Base-by-base conservation (phyloP, 2,888 invertebrate genomes). In the Drosophila hawaiiensis region DNA sequence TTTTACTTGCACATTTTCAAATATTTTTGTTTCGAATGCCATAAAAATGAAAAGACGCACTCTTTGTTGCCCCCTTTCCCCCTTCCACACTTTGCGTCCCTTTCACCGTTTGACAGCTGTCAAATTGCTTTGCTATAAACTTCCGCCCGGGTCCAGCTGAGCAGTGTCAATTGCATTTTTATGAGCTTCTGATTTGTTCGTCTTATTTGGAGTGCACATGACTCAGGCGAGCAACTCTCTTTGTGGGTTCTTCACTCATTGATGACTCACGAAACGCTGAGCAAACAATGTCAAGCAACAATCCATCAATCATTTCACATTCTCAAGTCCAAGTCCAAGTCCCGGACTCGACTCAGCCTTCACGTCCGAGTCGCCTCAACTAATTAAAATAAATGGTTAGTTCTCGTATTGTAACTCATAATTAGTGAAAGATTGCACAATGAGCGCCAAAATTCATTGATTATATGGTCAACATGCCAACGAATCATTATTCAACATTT, bases 351-450 rank as follows among this genome's bases (percentile, higher is more conserved):
- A 16, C 35, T 22, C 3, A 12, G 33, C 22, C 22, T 16, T 10
- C 35, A 39, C 16, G 28, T 3, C 55, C 22, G 52, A 59, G 50
- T 59, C 59, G 50, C 70, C 55, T 39, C 61, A 55, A 39, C 25
- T 84, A 82, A 85, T 87, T 85, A 84, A 84, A 68, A 87, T 84
- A 76, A 89, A 89, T 87, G 82, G 60, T 74, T 69, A 66, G 56
- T 50, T 73, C 50, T 49, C 61, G 66, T 53, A 70, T 58, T 62
- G 50, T 55, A 53, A 54, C 52, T 53, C 10, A 47, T 61, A 58
- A 41, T 69, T 64, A 71, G 22, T 28, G n/a, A n/a, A 54, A 43
- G 58, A 60, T 53, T 70, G 70, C 37, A 67, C 78, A 86, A 78
- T 78, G 75, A 78, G 68, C 55, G 55, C 41, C 39, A 53, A 69